Conservation (phyloP, 2,797 vertebrate species). For the Poecile montanus region DNA sequence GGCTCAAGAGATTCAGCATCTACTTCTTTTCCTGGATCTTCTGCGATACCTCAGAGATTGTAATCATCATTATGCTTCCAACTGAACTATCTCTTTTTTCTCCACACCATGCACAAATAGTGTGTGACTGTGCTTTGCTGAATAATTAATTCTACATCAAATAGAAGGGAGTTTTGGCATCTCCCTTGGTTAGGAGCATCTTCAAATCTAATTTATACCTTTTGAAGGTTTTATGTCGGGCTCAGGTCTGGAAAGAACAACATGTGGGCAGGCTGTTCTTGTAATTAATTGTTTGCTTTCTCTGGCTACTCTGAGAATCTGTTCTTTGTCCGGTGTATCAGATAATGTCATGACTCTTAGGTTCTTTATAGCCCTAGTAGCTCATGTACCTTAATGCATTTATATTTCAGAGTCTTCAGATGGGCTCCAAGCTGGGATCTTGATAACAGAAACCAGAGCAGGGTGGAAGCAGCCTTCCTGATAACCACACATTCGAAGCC, state of each 20-base stretch:
- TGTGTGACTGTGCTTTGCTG: background rate
- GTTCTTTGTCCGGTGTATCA: slow-evolving; percentile 41
- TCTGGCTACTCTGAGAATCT: slow-evolving; percentile 34
- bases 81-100: background rate
- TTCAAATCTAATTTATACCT: background rate
- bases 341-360: slow-evolving; percentile 24
- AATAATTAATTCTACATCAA: background rate
- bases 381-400: slow-evolving; percentile 62
- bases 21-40: background rate
- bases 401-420: slow-evolving; percentile 12
- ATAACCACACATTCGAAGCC: background rate
- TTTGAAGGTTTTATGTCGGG: background rate
- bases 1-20: background rate
- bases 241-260: background rate
- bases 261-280: background rate
- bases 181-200: background rate
- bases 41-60: background rate
- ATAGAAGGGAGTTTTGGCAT: background rate
- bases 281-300: slow-evolving; percentile 63
- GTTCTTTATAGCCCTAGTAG: slow-evolving; percentile 4
- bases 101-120: background rate
- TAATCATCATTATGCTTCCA: background rate
- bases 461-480: slow-evolving; percentile 10
- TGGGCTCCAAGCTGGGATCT: slow-evolving; percentile 14
- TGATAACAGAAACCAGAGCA: slow-evolving; percentile 60